Evolutionary conservation across 1,140 invertebrate genomes (phyloP), one percentile per base, ranked within the genome.

Genomic region (Cydia amplana): DNA sequence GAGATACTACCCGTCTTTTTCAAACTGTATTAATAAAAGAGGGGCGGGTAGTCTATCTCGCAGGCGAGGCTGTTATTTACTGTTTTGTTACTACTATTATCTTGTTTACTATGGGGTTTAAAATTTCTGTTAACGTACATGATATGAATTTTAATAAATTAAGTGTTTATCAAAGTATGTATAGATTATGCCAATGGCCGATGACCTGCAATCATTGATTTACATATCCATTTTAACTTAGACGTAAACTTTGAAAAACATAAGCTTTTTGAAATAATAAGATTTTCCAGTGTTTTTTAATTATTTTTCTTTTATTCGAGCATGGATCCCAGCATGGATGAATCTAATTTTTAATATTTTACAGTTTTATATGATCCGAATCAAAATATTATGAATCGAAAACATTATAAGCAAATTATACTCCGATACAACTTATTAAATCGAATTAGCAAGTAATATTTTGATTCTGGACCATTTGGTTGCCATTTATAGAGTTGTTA

Each of bases 261-360:
- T n/a, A 12, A 7, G 55, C 55, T 60, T 60, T 60, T 23, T 60
- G 2, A 60, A 23, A 23, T n/a, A 49, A n/a, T 55, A 23, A 1
- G 20, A n/a, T 51, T 51, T 51, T 1, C 18, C 23, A 60, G 55
- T 23, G 55, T 23, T 60, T 60, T 51, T 23, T 51, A 23, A n/a
- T 60, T 20, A 60, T 60, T 60, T 55, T 60, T 60, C 2, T 60
- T 5, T 20, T 60, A 23, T 60, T 60, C 20, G 20, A 60, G 55
- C 55, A 60, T 60, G 55, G 9, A 10, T 60, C 55, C 55, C 20
- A 60, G 55, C 55, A 60, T 60, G 55, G 55, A 60, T 60, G 20
- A 60, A 60, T 23, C 20, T 60, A 20, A 60, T 23, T 23, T 51
- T 60, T 60, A 23, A 60, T 55, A 18, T 60, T 9, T 23, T 23